phyloP scores from a whole-genome alignment of 1,140 invertebrate genomes.

The Laupala kohalensis region DNA sequence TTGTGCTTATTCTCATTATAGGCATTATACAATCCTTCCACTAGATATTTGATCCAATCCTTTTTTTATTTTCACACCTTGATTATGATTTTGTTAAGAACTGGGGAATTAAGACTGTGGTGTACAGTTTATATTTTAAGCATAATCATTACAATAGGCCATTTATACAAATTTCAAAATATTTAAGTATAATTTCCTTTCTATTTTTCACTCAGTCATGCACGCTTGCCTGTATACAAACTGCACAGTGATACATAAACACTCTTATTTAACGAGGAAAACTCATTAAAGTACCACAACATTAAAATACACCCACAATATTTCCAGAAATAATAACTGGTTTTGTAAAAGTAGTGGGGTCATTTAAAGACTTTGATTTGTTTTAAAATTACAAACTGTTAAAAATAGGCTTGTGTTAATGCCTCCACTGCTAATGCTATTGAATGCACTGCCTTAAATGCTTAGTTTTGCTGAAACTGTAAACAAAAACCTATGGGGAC shows the following conservation, averaged over 20 bases:
- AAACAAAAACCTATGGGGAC: too few relatives aligned
- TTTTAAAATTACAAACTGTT: too few relatives aligned
- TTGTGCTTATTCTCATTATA: neutral
- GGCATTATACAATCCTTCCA: neutral
- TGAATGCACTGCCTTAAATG: too few relatives aligned
- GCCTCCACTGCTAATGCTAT: too few relatives aligned
- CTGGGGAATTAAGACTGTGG: constrained; percentile 18
- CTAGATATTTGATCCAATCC: neutral
- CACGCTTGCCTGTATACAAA: neutral
- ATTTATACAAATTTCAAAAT: neutral
- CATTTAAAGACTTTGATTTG: too few relatives aligned
- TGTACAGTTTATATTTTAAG: constrained; percentile 15
- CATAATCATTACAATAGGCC: neutral
- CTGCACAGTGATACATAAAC: neutral
- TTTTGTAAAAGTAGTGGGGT: too few relatives aligned
- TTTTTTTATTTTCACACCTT: constrained; percentile 2
- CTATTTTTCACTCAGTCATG: neutral
- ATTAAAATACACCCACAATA: too few relatives aligned
- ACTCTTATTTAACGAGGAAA: too few relatives aligned
- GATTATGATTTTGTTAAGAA: constrained; percentile 14
- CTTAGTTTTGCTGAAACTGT: too few relatives aligned
- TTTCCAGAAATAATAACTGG: too few relatives aligned
- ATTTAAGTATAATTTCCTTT: neutral
- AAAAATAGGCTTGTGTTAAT: too few relatives aligned
- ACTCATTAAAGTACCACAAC: too few relatives aligned